A percentile compares a stretch with the other conserved stretches of the same genome.
Evolutionary conservation across 2,113 vertebrate species (phyloP).

Genomic region (Rhinopomastus cyanomelas): DNA sequence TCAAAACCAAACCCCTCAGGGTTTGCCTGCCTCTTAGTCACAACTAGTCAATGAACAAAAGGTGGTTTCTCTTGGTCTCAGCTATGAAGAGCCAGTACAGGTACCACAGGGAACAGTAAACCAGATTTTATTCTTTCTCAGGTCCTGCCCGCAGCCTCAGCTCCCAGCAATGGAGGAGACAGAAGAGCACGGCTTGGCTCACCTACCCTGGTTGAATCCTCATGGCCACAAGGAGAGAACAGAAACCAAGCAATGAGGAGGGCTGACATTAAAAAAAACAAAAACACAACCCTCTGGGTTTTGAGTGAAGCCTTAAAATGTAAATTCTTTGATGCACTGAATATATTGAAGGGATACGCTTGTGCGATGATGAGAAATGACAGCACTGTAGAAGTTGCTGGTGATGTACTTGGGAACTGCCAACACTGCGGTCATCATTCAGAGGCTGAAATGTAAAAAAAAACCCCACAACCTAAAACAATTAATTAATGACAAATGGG

Average conservation of each 20-base stretch:
- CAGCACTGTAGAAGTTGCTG: no score
- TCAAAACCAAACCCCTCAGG: neutral
- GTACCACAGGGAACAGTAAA: constrained; percentile 45
- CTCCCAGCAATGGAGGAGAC: neutral
- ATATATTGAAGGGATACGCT: no score
- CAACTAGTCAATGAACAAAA: constrained; percentile 40
- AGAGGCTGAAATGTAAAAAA: neutral
- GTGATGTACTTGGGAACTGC: no score
- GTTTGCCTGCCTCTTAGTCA: neutral
- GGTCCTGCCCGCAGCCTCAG: neutral
- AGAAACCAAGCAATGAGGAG: neutral
- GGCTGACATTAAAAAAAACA: neutral
- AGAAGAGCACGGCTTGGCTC: neutral
- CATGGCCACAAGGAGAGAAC: accelerated
- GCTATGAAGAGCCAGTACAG: neutral
- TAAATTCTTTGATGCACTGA: no score
- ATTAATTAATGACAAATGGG: neutral
- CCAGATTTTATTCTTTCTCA: constrained; percentile 46
- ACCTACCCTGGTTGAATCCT: neutral
- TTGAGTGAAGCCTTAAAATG: no score
- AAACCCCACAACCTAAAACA: no score
- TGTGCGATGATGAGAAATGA: no score
- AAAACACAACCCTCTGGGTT: neutral
- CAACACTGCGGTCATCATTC: no score
- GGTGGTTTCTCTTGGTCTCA: constrained; percentile 12